These are phyloP conservation scores for Vanacampus margaritifer DNA, from an alignment of 2,113 vertebrate genomes.

Conservation along the genomic window DNA sequence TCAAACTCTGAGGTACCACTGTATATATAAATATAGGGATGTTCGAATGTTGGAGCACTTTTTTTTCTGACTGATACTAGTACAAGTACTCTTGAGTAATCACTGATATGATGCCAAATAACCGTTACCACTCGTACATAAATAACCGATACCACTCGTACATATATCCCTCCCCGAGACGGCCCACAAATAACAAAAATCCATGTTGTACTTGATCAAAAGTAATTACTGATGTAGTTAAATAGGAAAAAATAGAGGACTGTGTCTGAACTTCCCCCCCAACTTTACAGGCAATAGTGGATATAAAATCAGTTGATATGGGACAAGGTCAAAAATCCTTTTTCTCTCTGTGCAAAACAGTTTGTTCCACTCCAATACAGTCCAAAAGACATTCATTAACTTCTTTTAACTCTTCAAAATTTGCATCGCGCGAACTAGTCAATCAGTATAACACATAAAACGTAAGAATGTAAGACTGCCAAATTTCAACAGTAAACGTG, in stretches of 20 bases:
- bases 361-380: constrained; percentile 48
- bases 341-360: constrained; percentile 37
- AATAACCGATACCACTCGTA: too few relatives aligned
- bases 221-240: background rate
- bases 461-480: constrained; percentile 55
- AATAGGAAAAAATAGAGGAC: background rate
- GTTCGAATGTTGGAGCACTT: too few relatives aligned
- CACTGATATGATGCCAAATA: too few relatives aligned
- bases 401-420: constrained; percentile 48
- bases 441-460: constrained; percentile 66
- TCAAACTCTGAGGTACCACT: too few relatives aligned
- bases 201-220: background rate
- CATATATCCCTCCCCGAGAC: too few relatives aligned
- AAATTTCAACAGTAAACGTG: constrained; percentile 75
- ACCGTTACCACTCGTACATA: too few relatives aligned
- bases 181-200: too few relatives aligned
- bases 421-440: constrained; percentile 65
- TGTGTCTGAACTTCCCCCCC: background rate
- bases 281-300: background rate
- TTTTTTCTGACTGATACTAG: too few relatives aligned
- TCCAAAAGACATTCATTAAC: constrained; percentile 64
- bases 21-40: too few relatives aligned
- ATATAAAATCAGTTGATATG: background rate
- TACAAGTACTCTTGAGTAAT: too few relatives aligned
- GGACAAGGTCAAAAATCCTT: constrained; percentile 34